Conservation (phyloP, 2,797 vertebrate genomes). For the Ambastaia sidthimunki region DNA sequence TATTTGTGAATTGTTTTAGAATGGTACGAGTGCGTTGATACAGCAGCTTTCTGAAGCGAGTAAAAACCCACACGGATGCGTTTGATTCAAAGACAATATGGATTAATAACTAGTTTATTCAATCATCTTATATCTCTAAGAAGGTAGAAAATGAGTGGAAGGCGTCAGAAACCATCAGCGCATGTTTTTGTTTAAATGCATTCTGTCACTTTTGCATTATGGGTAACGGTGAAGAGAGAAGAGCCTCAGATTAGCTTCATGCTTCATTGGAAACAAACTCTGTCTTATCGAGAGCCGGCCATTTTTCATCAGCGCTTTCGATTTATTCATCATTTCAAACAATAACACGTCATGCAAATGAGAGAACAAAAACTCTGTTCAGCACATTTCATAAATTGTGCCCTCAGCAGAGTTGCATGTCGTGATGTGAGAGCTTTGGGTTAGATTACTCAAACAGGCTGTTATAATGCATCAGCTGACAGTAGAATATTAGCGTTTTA, state of each 20-base stretch:
- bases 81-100: neutral
- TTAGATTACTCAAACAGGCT: slow-evolving; percentile 72
- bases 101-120: slow-evolving; percentile 38
- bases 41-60: slow-evolving; percentile 9
- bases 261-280: slow-evolving; percentile 62
- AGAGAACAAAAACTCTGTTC: slow-evolving; percentile 67
- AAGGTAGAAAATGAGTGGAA: slow-evolving; percentile 26
- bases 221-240: slow-evolving; percentile 56
- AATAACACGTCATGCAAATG: slow-evolving; percentile 80
- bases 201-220: slow-evolving; percentile 56
- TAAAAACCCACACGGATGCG: neutral
- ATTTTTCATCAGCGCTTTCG: slow-evolving; percentile 66
- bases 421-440: slow-evolving; percentile 42
- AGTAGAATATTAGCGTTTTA: slow-evolving; percentile 64
- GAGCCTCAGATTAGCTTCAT: slow-evolving; percentile 62
- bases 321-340: slow-evolving; percentile 79
- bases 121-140: slow-evolving; percentile 50
- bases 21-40: slow-evolving; percentile 21
- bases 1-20: slow-evolving; percentile 33
- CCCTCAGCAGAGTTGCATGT: slow-evolving; percentile 53
- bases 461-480: slow-evolving; percentile 69
- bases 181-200: slow-evolving; percentile 54
- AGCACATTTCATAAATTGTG: slow-evolving; percentile 73
- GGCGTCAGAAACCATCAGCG: slow-evolving; percentile 52
- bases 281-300: slow-evolving; percentile 56